phyloP scores from a whole-genome alignment of 1,140 invertebrate species.

The Conus betulinus region DNA sequence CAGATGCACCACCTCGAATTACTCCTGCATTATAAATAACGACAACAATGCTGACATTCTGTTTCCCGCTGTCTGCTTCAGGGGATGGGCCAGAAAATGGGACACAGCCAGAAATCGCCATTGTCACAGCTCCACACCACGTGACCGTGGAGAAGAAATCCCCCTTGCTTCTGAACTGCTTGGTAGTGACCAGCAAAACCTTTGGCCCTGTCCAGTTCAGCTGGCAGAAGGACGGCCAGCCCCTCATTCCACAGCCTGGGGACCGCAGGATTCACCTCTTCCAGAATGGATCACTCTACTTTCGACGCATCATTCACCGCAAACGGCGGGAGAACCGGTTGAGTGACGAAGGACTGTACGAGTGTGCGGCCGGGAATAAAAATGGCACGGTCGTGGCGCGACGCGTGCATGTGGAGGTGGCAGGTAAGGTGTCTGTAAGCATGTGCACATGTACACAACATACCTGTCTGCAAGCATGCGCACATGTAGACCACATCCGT shows the following conservation, averaged over 20 bases:
- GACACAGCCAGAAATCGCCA: constrained; percentile 25
- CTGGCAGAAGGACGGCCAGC: constrained; percentile 49
- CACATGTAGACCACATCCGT: too few relatives aligned
- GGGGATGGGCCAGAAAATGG: constrained; percentile 12
- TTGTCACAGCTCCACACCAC: constrained; percentile 26
- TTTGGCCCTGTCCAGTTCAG: constrained; percentile 31
- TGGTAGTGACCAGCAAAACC: constrained; percentile 33
- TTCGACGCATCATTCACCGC: constrained; percentile 59
- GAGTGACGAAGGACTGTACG: constrained; percentile 56
- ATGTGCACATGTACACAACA: too few relatives aligned
- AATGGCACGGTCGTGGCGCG: constrained; percentile 52
- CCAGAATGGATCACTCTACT: constrained; percentile 72
- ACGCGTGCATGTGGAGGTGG: constrained; percentile 49
- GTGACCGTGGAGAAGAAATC: constrained; percentile 52
- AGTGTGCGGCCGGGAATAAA: constrained; percentile 49
- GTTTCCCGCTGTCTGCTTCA: background rate
- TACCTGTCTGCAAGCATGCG: too few relatives aligned
- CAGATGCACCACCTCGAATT: too few relatives aligned
- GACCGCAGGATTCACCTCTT: constrained; percentile 59
- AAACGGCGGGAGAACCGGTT: constrained; percentile 53
- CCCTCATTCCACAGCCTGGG: constrained; percentile 38
- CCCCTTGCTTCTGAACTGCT: constrained; percentile 52
- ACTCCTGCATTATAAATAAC: too few relatives aligned
- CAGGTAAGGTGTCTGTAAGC: constrained; percentile 54
- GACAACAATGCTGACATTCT: too few relatives aligned